phyloP scores from a whole-genome alignment of 2,888 invertebrate species.

The Trissolcus brochymenae region DNA sequence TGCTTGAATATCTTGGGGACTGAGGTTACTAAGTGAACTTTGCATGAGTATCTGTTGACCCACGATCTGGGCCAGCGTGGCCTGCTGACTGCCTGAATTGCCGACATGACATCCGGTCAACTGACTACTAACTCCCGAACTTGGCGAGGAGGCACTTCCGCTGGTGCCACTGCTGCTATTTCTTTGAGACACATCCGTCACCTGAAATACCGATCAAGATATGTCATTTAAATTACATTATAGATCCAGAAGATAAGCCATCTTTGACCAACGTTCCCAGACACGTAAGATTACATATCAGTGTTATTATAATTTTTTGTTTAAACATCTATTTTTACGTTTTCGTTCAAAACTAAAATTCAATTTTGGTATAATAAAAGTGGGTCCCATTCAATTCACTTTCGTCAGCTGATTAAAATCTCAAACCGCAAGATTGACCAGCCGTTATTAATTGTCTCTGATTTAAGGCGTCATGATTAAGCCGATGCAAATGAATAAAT shows the following conservation, averaged over 20 bases:
- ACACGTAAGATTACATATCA: too few species aligned
- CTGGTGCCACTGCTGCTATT: slow-evolving; percentile 77
- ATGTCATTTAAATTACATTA: slow-evolving; percentile 2
- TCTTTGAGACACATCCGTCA: slow-evolving; percentile 76
- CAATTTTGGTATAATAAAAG: too few species aligned
- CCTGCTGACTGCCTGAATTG: slow-evolving; percentile 70
- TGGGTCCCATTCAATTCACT: too few species aligned
- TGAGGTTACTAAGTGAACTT: slow-evolving; percentile 70
- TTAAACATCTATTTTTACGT: too few species aligned
- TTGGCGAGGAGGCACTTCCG: slow-evolving; percentile 76
- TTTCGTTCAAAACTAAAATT: too few species aligned
- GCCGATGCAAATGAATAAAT: slow-evolving; percentile 7
- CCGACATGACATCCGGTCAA: slow-evolving; percentile 73
- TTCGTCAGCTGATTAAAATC: too few species aligned
- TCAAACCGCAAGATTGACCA: too few species aligned
- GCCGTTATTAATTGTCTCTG: too few species aligned
- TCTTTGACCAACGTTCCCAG: too few species aligned
- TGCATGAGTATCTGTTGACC: slow-evolving; percentile 75
- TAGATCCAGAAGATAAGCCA: too few species aligned
- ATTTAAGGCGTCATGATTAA: background rate
- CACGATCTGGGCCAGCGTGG: slow-evolving; percentile 74
- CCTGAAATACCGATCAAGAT: slow-evolving; percentile 65
- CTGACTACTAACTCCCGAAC: slow-evolving; percentile 77
- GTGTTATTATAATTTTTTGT: too few species aligned
- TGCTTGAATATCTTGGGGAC: slow-evolving; percentile 75